phyloP scores from a whole-genome alignment of 2,888 invertebrate species.

The Torymus tubicola region DNA sequence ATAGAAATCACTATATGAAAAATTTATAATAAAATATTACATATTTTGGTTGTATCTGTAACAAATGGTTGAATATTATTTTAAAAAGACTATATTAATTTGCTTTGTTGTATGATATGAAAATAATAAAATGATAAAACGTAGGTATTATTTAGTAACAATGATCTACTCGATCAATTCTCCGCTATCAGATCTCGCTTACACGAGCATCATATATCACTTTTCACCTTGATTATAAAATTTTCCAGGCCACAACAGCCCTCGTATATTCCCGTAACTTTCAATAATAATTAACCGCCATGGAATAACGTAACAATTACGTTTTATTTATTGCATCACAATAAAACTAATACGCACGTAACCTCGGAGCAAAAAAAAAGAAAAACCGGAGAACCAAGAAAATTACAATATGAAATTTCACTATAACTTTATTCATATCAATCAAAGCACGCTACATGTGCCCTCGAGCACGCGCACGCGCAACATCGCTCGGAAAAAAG shows the following conservation, averaged over 20 bases:
- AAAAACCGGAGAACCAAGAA: not conserved
- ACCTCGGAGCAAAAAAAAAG: too few relatives aligned
- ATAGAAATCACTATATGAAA: too few relatives aligned
- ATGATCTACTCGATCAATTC: not conserved
- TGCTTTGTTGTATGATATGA: too few relatives aligned
- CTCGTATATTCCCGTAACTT: not conserved
- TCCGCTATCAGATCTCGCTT: not conserved
- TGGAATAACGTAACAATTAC: not conserved
- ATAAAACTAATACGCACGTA: too few relatives aligned
- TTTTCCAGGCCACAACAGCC: not conserved
- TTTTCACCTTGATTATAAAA: not conserved
- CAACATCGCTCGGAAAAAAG: not conserved
- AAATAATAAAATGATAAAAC: too few relatives aligned
- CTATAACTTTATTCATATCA: conserved; percentile 30
- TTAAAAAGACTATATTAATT: too few relatives aligned
- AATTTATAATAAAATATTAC: too few relatives aligned
- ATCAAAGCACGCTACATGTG: conserved; percentile 13
- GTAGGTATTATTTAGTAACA: not conserved
- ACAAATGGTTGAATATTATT: too few relatives aligned
- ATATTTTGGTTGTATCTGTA: too few relatives aligned
- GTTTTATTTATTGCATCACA: conserved; percentile 2
- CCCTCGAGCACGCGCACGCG: not conserved
- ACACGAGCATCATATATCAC: not conserved
- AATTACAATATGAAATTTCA: conserved; percentile 40
- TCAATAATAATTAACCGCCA: conserved; percentile 4